Evolutionary conservation across 2,888 invertebrate species (phyloP), one percentile per base, ranked within the genome.

Genomic region (Coelogynopora nodosa): DNA sequence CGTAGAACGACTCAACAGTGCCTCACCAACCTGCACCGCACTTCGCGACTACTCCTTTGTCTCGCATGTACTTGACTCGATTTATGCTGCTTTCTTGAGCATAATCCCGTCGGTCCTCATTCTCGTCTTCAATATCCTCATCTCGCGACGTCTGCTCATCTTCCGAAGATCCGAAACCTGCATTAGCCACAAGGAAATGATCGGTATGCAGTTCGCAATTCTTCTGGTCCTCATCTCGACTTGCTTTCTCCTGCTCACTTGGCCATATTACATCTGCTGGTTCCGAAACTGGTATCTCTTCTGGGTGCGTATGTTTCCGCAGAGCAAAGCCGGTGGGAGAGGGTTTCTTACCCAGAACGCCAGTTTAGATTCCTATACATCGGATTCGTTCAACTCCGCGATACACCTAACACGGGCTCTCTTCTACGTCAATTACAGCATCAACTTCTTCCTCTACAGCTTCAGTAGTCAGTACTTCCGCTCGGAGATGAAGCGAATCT

Each of bases 191-290:
- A 90, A 90, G 87, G 90, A 89, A 67, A 89, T 90, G 31, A 90
- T 90, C 10, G 89, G 90, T 5, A 88, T 90, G 84, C 91, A 91
- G 88, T 91, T 91, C 88, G 91, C 91, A 18, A 88, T 90, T 27
- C 90, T 90, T 29, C 89, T 91, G 0, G 88, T 91, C 13, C 90
- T 89, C 13, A 89, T 91, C 18, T 91, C 91, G n/a, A 89, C 90
- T 80, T 90, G 90, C 82, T 91, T 91, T 86, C 89, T 91, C 67
- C 89, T 89, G 0, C 89, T 91, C 31, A 91, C 90, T 82, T 87
- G 91, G 28, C 91, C 91, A 0, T 91, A 90, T 86, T 90, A 91
- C 87, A 89, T 90, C 23, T 88, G 90, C 1, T 91, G 91, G 91
- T 29, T 87, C 10, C 10, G 74, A 23, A 30, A 23, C 0, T 86